Conservation (phyloP, 2,888 invertebrate genomes). For the Amblyjoppa fuscipennis region DNA sequence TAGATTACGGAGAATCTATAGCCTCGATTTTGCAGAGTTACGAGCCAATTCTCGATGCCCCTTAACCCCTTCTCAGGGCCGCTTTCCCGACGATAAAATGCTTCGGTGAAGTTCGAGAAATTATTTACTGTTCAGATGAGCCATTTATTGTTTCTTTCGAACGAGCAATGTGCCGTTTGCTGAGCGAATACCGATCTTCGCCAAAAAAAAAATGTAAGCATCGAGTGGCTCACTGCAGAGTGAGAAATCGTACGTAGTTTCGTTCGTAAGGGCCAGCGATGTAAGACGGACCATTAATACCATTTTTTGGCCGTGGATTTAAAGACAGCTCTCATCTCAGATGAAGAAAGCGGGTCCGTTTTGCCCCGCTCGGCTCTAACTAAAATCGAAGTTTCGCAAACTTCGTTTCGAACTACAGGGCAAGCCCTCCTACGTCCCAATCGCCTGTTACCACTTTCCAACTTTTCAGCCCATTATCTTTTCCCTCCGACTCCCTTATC, state of each 20-base stretch:
- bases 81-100: background rate
- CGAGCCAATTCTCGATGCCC: background rate
- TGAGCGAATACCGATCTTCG: too few relatives aligned
- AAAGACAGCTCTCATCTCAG: too few relatives aligned
- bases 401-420: background rate
- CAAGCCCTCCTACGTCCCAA: background rate
- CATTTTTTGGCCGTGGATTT: too few relatives aligned
- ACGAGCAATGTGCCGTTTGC: too few relatives aligned
- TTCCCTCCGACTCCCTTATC: constrained; percentile 44
- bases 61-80: background rate
- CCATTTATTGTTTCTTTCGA: background rate
- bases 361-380: background rate
- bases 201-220: too few relatives aligned
- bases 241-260: too few relatives aligned
- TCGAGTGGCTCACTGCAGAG: too few relatives aligned
- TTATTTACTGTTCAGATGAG: background rate
- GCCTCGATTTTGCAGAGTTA: background rate
- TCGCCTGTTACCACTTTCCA: background rate
- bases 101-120: background rate
- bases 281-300: too few relatives aligned
- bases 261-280: too few relatives aligned
- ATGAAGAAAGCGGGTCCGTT: too few relatives aligned
- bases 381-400: background rate
- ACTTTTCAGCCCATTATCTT: constrained; percentile 48
- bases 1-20: background rate